Percentiles rank a stretch among this genome's conserved stretches.
Evolutionary conservation across 1,140 invertebrate species (phyloP).

Genomic region (Neotoxoptera formosana): DNA sequence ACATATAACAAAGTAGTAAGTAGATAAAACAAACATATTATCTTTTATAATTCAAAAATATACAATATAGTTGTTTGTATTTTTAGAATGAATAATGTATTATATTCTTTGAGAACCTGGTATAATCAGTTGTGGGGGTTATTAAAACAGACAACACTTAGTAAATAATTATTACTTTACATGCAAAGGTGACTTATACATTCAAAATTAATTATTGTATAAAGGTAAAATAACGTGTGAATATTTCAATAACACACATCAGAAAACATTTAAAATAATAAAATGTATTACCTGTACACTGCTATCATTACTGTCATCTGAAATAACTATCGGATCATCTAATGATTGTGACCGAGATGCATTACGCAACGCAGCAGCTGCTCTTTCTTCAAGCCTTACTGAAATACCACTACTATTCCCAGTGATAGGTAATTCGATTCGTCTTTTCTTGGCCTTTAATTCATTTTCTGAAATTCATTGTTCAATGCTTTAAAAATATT

Average conservation of each 20-base stretch:
- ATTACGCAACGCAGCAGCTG: background rate
- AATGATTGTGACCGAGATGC: background rate
- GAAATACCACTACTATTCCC: background rate
- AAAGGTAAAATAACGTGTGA: background rate
- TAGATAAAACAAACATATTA: too few relatives aligned
- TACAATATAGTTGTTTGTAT: background rate
- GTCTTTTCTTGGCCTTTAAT: background rate
- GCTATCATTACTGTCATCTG: conserved; percentile 10
- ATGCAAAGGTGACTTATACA: too few relatives aligned
- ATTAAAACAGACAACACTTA: background rate
- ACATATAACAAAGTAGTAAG: background rate
- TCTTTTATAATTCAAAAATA: too few relatives aligned
- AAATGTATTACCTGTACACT: conserved; percentile 20
- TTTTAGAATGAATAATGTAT: background rate
- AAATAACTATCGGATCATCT: background rate
- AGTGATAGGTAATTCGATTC: background rate
- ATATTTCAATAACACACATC: background rate
- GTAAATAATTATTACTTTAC: too few relatives aligned
- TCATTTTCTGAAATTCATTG: background rate
- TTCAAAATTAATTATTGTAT: background rate
- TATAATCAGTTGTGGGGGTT: background rate
- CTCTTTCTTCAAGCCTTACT: background rate
- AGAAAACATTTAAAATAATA: background rate
- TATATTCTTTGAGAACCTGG: background rate
- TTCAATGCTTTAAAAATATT: background rate